These are phyloP conservation scores for Ridgeia piscesae DNA, from an alignment of 1,140 invertebrate species.

Conservation along the genomic window DNA sequence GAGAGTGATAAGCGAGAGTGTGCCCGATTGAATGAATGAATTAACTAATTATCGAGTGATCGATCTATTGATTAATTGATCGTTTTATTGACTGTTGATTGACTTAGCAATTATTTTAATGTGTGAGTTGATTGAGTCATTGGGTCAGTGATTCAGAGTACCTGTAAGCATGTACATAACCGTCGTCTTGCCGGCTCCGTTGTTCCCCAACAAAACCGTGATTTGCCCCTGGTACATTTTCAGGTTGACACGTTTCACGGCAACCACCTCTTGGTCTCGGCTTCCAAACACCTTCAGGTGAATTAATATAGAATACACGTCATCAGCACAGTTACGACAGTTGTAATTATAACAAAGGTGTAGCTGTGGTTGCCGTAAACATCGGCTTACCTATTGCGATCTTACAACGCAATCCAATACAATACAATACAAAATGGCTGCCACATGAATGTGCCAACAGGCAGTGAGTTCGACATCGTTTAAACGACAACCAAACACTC, in stretches of 20 bases:
- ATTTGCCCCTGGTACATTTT: constrained; percentile 60
- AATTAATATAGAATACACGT: no score
- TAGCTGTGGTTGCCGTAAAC: no score
- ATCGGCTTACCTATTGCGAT: no score
- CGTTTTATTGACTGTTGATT: no score
- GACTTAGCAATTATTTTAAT: constrained; percentile 2
- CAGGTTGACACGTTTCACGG: constrained; percentile 49
- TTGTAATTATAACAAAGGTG: constrained; percentile 46
- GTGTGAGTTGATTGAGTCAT: constrained; percentile 24
- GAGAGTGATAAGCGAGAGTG: not conserved
- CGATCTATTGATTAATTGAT: no score
- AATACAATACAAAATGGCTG: no score
- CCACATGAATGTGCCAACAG: no score
- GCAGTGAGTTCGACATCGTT: no score
- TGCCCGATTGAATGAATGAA: not conserved
- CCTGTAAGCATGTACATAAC: constrained; percentile 73
- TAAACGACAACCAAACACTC: no score
- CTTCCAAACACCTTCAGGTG: constrained; percentile 59
- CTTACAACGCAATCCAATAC: no score
- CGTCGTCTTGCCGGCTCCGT: constrained; percentile 71
- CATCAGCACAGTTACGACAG: no score
- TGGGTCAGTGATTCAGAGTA: constrained; percentile 37
- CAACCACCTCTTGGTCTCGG: constrained; percentile 37
- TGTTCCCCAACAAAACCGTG: constrained; percentile 61
- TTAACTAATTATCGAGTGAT: not conserved